A percentile compares a stretch with the other conserved stretches of the same genome.
These are phyloP conservation scores for Drosophila acutilabella DNA, from an alignment of 2,888 invertebrate genomes.

Conservation along the genomic window DNA sequence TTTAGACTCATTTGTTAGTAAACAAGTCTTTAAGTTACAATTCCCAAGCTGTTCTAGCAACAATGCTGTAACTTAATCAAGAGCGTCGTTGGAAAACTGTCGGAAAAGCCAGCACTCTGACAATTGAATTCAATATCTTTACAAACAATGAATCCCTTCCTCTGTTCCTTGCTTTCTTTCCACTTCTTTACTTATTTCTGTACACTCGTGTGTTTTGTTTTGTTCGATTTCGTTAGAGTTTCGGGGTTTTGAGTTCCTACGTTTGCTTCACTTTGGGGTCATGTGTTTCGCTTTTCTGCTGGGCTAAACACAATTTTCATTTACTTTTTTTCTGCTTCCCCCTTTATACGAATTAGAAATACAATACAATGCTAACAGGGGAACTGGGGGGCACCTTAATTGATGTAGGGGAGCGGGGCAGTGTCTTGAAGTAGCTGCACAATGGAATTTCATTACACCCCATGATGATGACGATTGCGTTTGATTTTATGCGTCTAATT, in stretches of 20 bases:
- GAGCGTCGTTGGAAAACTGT: neutral
- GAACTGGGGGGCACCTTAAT: constrained; percentile 25
- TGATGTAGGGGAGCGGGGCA: constrained; percentile 25
- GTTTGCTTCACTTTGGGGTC: constrained; percentile 47
- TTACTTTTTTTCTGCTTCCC: neutral
- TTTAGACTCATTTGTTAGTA: neutral
- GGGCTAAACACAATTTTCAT: constrained; percentile 42
- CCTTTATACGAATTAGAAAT: constrained; percentile 49
- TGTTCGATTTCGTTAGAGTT: constrained; percentile 28
- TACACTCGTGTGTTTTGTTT: neutral
- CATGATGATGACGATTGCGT: constrained; percentile 34
- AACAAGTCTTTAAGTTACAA: neutral
- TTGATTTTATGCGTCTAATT: constrained; percentile 52
- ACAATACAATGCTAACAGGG: constrained; percentile 38
- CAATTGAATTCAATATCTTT: constrained; percentile 45
- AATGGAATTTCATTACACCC: constrained; percentile 42
- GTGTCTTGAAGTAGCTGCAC: constrained; percentile 38
- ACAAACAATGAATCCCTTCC: constrained; percentile 9
- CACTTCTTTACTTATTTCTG: neutral
- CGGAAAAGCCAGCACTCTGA: constrained; percentile 25
- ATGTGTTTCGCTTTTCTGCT: constrained; percentile 54
- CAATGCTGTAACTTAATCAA: neutral
- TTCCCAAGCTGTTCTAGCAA: neutral
- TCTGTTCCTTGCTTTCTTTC: constrained; percentile 6
- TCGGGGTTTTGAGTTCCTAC: constrained; percentile 43